These are phyloP conservation scores for Rhipidura dahli DNA, from an alignment of 2,113 vertebrate genomes.

Conservation along the genomic window DNA sequence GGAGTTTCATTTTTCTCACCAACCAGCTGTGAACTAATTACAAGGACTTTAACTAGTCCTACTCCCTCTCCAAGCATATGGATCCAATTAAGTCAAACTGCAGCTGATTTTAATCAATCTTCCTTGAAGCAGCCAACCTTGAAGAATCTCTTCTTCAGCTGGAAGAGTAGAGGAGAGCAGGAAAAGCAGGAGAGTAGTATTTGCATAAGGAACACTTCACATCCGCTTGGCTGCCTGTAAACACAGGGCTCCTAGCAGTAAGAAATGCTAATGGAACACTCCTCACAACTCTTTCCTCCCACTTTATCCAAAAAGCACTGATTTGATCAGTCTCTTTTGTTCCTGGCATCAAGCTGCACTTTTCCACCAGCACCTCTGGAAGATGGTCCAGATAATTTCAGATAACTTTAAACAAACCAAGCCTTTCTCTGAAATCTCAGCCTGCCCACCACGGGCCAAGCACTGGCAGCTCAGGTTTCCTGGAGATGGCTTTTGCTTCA, in stretches of 20 bases:
- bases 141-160: constrained; percentile 63
- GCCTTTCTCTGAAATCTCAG: not conserved
- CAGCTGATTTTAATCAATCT: constrained; percentile 80
- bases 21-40: constrained; percentile 76
- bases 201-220: constrained; percentile 62
- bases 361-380: not conserved
- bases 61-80: constrained; percentile 71
- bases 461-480: not conserved
- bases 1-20: constrained; percentile 40
- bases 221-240: constrained; percentile 44
- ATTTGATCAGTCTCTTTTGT: constrained; percentile 51
- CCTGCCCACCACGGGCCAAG: accelerated
- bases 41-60: constrained; percentile 63
- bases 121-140: constrained; percentile 71
- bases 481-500: not conserved
- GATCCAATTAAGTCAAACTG: constrained; percentile 74
- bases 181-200: constrained; percentile 38
- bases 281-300: constrained; percentile 53
- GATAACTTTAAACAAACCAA: not conserved
- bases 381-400: not conserved
- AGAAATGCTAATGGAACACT: constrained; percentile 70
- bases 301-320: constrained; percentile 31
- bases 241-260: constrained; percentile 37
- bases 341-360: not conserved
- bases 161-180: constrained; percentile 39